These are phyloP conservation scores for Octopus bimaculoides DNA, from an alignment of 1,140 invertebrate species.

Conservation along the genomic window DNA sequence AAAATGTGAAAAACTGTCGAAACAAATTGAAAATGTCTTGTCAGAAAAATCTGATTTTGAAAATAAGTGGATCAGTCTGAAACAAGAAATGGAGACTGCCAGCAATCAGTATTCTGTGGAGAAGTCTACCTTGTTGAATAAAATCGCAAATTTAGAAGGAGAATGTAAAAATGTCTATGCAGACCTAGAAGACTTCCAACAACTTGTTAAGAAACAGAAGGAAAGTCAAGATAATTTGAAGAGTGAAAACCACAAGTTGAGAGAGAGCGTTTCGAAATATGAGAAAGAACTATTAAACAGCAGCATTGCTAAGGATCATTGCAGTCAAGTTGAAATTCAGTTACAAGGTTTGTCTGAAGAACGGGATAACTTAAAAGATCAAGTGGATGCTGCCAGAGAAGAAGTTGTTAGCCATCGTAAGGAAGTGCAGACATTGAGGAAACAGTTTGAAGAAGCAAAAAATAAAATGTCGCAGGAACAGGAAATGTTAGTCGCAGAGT, in stretches of 20 bases:
- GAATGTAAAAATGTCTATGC: constrained; percentile 37
- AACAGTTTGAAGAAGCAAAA: constrained; percentile 26
- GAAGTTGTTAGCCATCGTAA: constrained; percentile 30
- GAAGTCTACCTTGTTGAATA: constrained; percentile 15
- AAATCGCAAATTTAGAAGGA: constrained; percentile 14
- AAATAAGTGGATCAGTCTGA: too few relatives aligned
- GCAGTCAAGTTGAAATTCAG: neutral
- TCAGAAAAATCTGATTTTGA: too few relatives aligned
- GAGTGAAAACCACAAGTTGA: constrained; percentile 16
- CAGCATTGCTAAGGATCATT: neutral
- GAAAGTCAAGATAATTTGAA: constrained; percentile 22
- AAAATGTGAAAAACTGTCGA: too few relatives aligned
- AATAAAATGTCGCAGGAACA: constrained; percentile 23
- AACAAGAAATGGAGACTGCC: neutral
- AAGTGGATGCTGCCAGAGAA: constrained; percentile 45
- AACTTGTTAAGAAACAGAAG: constrained; percentile 52
- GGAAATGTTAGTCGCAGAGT: constrained; percentile 8
- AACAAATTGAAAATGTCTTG: too few relatives aligned
- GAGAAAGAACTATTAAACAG: constrained; percentile 14
- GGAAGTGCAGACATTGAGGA: constrained; percentile 23
- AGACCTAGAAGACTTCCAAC: constrained; percentile 75
- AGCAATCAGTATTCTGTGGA: neutral
- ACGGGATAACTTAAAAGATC: constrained; percentile 37
- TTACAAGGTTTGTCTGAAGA: constrained; percentile 15
- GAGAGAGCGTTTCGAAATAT: constrained; percentile 18